Evolutionary conservation across 2,888 invertebrate species (phyloP).

Genomic region (Pherbina coryleti): DNA sequence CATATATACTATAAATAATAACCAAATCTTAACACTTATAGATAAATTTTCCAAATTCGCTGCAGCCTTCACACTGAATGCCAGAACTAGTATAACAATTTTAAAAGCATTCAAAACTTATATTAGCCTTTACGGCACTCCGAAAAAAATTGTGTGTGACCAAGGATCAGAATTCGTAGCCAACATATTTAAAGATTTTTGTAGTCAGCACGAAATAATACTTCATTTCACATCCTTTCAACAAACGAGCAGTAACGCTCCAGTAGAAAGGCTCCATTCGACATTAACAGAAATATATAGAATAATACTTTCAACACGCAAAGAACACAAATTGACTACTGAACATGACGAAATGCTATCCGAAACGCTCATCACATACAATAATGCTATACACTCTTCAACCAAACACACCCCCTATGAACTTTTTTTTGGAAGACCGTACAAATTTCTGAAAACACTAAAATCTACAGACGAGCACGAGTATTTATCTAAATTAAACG

Average conservation of each 20-base stretch:
- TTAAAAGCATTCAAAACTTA: slow-evolving; percentile 34
- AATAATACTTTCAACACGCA: slow-evolving; percentile 36
- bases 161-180: slow-evolving; percentile 38
- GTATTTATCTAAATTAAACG: too few species aligned
- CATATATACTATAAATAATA: slow-evolving; percentile 44
- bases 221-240: slow-evolving; percentile 38
- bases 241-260: slow-evolving; percentile 33
- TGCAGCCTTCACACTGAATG: slow-evolving; percentile 31
- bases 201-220: slow-evolving; percentile 29
- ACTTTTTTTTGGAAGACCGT: slow-evolving; percentile 45
- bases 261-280: slow-evolving; percentile 30
- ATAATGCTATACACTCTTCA: slow-evolving; percentile 18
- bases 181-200: slow-evolving; percentile 43
- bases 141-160: slow-evolving; percentile 39
- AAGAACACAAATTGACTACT: slow-evolving; percentile 32
- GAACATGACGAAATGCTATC: too few species aligned
- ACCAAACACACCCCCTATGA: slow-evolving; percentile 29
- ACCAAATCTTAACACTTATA: slow-evolving; percentile 45
- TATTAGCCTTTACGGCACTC: slow-evolving; percentile 31
- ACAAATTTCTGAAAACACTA: slow-evolving; percentile 17
- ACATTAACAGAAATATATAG: slow-evolving; percentile 35
- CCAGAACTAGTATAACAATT: slow-evolving; percentile 38
- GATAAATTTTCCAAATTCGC: slow-evolving; percentile 29
- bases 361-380: too few species aligned
- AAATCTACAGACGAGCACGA: too few species aligned